phyloP scores from a whole-genome alignment of 2,113 vertebrate species.

The Equus przewalskii region DNA sequence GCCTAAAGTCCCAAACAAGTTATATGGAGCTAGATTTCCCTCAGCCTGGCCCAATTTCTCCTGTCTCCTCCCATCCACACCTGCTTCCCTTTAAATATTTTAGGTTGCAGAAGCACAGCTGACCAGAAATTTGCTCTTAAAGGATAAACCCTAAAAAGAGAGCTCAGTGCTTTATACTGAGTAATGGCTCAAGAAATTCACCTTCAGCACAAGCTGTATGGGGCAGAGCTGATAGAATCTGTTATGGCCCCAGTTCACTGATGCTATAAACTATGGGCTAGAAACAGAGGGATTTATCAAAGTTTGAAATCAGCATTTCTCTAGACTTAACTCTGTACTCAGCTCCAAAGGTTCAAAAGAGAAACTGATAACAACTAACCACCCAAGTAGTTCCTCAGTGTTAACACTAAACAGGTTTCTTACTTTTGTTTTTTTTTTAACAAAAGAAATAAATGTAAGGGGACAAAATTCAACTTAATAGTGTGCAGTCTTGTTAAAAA shows the following conservation, averaged over 20 bases:
- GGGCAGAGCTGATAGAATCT: slow-evolving; percentile 68
- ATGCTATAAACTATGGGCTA: slow-evolving; percentile 65
- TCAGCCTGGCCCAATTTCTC: slow-evolving; percentile 28
- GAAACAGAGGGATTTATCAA: slow-evolving; percentile 53
- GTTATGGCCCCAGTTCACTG: slow-evolving; percentile 69
- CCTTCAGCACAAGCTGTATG: slow-evolving; percentile 67
- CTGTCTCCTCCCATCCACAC: not conserved
- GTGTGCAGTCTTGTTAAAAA: slow-evolving; percentile 84
- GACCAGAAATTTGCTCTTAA: slow-evolving; percentile 71
- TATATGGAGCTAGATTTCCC: not conserved
- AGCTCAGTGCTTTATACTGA: slow-evolving; percentile 73
- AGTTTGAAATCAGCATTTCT: slow-evolving; percentile 59
- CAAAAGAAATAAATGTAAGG: slow-evolving; percentile 78
- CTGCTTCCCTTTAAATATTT: slow-evolving; percentile 60
- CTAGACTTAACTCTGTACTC: slow-evolving; percentile 58
- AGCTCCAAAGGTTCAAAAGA: slow-evolving; percentile 57
- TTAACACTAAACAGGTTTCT: slow-evolving; percentile 66
- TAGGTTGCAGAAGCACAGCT: slow-evolving; percentile 75
- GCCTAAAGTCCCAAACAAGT: slow-evolving; percentile 6
- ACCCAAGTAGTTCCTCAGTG: slow-evolving; percentile 36
- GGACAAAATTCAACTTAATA: slow-evolving; percentile 79
- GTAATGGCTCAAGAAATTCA: slow-evolving; percentile 66
- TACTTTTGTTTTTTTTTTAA: not conserved
- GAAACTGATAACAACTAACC: slow-evolving; percentile 69
- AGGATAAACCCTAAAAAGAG: slow-evolving; percentile 71